These are phyloP conservation scores for Callithrix jacchus DNA, from an alignment of 2,113 vertebrate species.

Conservation along the genomic window DNA sequence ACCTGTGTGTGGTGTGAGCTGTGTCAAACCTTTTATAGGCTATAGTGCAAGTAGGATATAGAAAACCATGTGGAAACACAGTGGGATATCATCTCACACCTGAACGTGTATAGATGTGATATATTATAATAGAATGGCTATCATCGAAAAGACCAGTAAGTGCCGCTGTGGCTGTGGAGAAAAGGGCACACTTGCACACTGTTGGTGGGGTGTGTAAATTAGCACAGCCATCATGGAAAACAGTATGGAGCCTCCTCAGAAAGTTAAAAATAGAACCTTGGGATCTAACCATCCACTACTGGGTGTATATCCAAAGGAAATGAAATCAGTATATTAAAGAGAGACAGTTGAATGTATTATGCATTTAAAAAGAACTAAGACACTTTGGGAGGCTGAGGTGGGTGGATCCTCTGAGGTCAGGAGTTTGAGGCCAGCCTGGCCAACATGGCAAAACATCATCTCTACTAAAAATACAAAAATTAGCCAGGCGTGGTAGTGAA, in stretches of 20 bases:
- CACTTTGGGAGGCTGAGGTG: no score
- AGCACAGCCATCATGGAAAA: neutral
- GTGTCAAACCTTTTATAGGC: neutral
- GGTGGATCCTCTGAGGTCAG: no score
- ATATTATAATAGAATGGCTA: neutral
- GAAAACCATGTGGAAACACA: neutral
- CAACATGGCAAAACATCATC: no score
- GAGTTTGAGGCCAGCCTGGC: no score
- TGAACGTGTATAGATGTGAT: no score
- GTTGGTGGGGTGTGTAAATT: neutral
- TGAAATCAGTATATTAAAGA: neutral
- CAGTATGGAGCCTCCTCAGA: neutral
- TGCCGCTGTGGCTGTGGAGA: neutral
- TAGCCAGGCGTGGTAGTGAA: no score
- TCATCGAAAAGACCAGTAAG: neutral
- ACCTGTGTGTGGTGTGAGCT: neutral
- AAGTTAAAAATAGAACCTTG: neutral
- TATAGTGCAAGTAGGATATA: neutral
- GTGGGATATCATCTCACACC: neutral
- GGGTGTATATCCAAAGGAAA: neutral
- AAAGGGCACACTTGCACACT: no score
- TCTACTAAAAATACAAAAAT: no score
- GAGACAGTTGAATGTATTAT: no score
- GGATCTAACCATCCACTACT: neutral
- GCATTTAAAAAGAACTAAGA: no score